Percentiles rank a stretch among this genome's conserved stretches.
phyloP scores from a whole-genome alignment of 2,113 vertebrate species.

The Pteropus alecto region DNA sequence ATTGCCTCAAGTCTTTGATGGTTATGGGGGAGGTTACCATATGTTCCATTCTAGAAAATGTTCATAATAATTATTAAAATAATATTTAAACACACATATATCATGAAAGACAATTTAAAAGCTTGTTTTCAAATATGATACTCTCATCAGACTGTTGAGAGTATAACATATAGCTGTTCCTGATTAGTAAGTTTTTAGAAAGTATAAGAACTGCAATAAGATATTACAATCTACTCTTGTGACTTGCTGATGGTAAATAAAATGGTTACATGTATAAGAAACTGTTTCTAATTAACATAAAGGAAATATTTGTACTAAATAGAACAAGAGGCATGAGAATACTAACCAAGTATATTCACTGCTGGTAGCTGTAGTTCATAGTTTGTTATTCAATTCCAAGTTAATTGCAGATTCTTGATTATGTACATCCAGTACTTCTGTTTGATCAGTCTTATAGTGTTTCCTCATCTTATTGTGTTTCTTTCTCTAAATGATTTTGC shows the following conservation, averaged over 20 bases:
- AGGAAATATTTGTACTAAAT: neutral
- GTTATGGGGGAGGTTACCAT: neutral
- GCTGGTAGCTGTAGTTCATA: neutral
- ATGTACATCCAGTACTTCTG: neutral
- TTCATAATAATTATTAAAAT: neutral
- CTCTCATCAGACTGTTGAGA: neutral
- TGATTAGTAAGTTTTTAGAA: neutral
- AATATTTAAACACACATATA: neutral
- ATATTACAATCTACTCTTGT: neutral
- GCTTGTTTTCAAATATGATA: neutral
- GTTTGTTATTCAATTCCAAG: neutral
- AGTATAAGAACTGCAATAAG: neutral
- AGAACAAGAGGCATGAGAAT: neutral
- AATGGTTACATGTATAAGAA: neutral
- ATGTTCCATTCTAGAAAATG: neutral
- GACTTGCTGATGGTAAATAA: neutral
- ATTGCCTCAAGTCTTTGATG: neutral
- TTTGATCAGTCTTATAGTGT: neutral
- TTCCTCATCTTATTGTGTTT: neutral
- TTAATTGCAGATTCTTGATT: neutral
- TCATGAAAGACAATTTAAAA: neutral
- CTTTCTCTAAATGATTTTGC: neutral
- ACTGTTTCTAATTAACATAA: neutral
- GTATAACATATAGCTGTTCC: neutral
- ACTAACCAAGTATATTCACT: neutral